These are phyloP conservation scores for Nyctalus aviator DNA, from an alignment of 2,797 vertebrate species.

Conservation along the genomic window DNA sequence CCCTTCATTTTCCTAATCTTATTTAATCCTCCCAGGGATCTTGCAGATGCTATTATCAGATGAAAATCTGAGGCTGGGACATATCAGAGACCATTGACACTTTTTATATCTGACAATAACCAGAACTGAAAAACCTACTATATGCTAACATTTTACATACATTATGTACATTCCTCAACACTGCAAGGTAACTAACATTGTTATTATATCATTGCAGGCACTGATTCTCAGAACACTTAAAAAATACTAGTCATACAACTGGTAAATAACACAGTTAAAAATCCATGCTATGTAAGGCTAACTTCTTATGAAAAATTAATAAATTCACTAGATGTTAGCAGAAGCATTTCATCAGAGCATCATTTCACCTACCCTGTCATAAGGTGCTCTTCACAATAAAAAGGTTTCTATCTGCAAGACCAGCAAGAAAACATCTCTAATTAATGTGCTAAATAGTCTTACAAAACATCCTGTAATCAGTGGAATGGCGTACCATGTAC, in stretches of 20 bases:
- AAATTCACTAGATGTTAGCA: background rate
- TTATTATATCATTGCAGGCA: background rate
- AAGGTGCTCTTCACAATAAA: background rate
- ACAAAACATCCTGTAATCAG: background rate
- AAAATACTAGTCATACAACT: background rate
- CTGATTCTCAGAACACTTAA: slow-evolving; percentile 33
- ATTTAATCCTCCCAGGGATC: background rate
- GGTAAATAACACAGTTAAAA: background rate
- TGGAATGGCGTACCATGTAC: background rate
- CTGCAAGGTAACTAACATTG: background rate
- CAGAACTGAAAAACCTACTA: background rate
- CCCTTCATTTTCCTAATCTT: background rate
- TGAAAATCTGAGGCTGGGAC: background rate
- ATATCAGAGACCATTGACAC: background rate
- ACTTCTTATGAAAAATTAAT: background rate
- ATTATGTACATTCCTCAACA: background rate
- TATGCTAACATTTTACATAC: background rate
- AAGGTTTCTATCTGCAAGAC: background rate
- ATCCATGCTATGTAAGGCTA: background rate
- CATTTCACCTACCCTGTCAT: background rate
- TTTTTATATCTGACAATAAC: background rate
- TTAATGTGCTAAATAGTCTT: background rate
- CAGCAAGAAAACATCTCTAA: background rate
- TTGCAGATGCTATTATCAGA: background rate
- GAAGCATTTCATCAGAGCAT: background rate